Base-by-base conservation (phyloP, 2,888 invertebrate species). In the Isoperla grammatica region DNA sequence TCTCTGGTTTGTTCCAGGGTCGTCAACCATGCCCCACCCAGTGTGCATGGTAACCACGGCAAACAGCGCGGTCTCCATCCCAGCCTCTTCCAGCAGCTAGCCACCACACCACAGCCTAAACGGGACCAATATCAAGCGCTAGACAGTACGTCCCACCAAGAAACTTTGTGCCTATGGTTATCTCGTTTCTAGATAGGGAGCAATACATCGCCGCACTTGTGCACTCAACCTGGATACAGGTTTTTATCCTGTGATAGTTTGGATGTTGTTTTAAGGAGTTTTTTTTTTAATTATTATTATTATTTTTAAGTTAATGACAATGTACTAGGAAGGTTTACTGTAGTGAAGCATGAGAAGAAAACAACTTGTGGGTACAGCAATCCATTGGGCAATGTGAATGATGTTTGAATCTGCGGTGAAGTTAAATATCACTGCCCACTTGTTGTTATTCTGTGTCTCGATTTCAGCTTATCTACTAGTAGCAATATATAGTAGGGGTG, bases 21-120 rank as follows among this genome's bases (percentile, higher is more conserved):
- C 61, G 13, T 61, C 58, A 1, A 62, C 61, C 9, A n/a, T 63
- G 54, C 61, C 59, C 8, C 62, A 60, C 37, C 22, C 57, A n/a
- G 59, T 42, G 11, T 39, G 20, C 22, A 19, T 60, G 13, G 46
- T 57, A 8, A 46, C 19, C n/a, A 39, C 63, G 39, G 55, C 58
- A 45, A 62, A 57, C 45, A 59, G 40, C 45, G 39, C 58, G 17
- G 20, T 62, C 29, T 56, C 65, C 53, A 65, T 66, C 55, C 63
- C 65, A 49, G 63, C 66, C 19, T 63, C 64, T 13, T 65, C 66
- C 37, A 64, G 64, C 61, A 66, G 66, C 63, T 66, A 65, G 62
- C 60, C 57, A 39, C 53, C 53, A 29, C 37, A 39, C 37, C 57
- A 37, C 40, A 54, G 56, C 42, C 59, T 39, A 29, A 40, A 57